phyloP scores from a whole-genome alignment of 2,888 invertebrate genomes.

The Brenthis daphne region DNA sequence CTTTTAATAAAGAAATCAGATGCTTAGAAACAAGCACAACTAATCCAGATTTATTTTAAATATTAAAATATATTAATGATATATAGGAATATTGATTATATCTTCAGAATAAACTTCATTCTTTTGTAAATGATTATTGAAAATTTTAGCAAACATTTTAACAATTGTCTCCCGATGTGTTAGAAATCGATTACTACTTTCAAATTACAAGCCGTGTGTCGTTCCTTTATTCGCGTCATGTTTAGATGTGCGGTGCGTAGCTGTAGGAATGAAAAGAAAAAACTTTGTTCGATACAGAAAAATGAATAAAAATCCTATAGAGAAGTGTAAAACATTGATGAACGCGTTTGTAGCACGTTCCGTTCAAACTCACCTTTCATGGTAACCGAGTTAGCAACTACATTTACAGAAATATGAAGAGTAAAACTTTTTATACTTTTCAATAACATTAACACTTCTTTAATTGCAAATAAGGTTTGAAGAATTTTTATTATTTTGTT shows the following conservation, averaged over 20 bases:
- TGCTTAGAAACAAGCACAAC: no score
- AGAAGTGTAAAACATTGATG: slow-evolving; percentile 38
- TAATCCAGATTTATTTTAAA: no score
- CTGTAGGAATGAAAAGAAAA: slow-evolving; percentile 34
- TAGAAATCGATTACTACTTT: slow-evolving; percentile 22
- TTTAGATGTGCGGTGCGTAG: slow-evolving; percentile 30
- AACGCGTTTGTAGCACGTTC: slow-evolving; percentile 39
- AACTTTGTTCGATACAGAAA: slow-evolving; percentile 31
- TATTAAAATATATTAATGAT: no score
- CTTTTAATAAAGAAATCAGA: no score
- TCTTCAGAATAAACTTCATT: background rate
- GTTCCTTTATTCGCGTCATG: slow-evolving; percentile 13
- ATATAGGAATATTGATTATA: no score
- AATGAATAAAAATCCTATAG: slow-evolving; percentile 37
- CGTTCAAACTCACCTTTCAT: slow-evolving; percentile 33
- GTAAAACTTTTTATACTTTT: slow-evolving; percentile 17
- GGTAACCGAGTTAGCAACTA: slow-evolving; percentile 34
- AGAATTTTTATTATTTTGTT: no score
- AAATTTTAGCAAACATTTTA: slow-evolving; percentile 9
- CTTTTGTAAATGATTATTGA: background rate
- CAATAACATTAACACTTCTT: slow-evolving; percentile 1
- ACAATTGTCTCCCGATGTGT: slow-evolving; percentile 10
- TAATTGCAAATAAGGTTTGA: background rate
- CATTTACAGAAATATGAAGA: slow-evolving; percentile 29
- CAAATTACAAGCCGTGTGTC: slow-evolving; percentile 17